phyloP scores from a whole-genome alignment of 2,113 vertebrate genomes.

The Morone chrysops region DNA sequence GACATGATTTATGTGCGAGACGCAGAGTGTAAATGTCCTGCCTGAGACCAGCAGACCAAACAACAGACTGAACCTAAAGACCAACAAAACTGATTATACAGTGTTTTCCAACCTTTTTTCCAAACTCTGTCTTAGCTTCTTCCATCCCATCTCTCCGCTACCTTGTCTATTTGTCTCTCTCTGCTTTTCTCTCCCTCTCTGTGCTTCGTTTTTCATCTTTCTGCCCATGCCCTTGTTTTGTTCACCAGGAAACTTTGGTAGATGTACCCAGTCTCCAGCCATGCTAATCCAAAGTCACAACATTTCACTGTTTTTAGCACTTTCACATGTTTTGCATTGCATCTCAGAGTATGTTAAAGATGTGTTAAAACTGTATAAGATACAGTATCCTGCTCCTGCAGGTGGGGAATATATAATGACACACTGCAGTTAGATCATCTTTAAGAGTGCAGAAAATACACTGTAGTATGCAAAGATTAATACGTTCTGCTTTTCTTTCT shows the following conservation, averaged over 20 bases:
- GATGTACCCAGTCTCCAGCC: not conserved
- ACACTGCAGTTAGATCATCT: not conserved
- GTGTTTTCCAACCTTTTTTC: conserved; percentile 46
- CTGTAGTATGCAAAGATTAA: not conserved
- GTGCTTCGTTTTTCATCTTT: not conserved
- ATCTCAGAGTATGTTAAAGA: conserved; percentile 14
- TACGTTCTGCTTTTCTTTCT: not conserved
- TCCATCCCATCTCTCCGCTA: conserved; percentile 15
- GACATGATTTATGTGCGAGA: conserved; percentile 82
- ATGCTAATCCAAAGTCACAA: conserved; percentile 5
- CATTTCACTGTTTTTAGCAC: conserved; percentile 17
- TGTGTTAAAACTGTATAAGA: conserved; percentile 5
- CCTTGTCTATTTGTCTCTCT: conserved; percentile 39
- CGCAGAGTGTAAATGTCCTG: conserved; percentile 77
- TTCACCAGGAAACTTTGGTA: conserved; percentile 19
- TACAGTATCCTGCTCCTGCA: not conserved
- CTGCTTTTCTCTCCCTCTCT: not conserved
- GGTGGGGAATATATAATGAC: not conserved
- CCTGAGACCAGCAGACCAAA: conserved; percentile 76
- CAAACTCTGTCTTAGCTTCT: conserved; percentile 14
- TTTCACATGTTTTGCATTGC: conserved; percentile 23
- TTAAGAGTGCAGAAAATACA: not conserved
- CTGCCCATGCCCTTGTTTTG: not conserved
- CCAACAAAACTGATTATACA: conserved; percentile 65
- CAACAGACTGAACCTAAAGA: conserved; percentile 51